phyloP scores from a whole-genome alignment of 2,113 vertebrate species.

The Nothocercus nigrocapillus region DNA sequence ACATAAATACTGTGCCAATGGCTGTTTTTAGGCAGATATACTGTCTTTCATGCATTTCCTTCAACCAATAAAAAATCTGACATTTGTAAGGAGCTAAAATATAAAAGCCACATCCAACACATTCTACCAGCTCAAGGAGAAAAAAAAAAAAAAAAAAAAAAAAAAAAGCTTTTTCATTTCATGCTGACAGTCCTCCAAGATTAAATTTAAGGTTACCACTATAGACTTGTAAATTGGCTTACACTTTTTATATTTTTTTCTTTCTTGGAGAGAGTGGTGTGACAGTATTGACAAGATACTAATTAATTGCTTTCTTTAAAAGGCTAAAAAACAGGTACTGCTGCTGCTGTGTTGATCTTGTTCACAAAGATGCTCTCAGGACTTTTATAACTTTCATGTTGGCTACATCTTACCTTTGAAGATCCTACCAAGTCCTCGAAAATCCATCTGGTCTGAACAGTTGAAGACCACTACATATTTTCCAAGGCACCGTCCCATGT shows the following conservation, averaged over 20 bases:
- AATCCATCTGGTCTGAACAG: conserved; percentile 99
- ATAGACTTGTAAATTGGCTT: background rate
- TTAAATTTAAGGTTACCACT: background rate
- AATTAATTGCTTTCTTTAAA: background rate
- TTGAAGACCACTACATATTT: conserved; percentile 99
- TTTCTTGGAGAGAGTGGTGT: background rate
- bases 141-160: background rate
- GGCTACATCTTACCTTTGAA: conserved; percentile 87
- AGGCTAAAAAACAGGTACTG: background rate
- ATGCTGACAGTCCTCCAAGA: background rate
- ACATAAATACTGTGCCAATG: background rate
- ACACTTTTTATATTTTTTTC: background rate
- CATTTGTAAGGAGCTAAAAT: background rate
- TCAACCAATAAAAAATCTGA: background rate
- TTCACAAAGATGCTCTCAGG: background rate
- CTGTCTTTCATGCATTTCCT: background rate
- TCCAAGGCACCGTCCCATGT: conserved; percentile 96
- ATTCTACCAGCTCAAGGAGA: background rate
- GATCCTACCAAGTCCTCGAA: conserved; percentile 94
- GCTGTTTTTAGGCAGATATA: background rate
- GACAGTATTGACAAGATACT: background rate
- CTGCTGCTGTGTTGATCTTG: background rate
- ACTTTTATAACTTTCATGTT: background rate
- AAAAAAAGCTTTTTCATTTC: background rate
- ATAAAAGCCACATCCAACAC: background rate